Evolutionary conservation across 2,113 vertebrate species (phyloP).

Genomic region (Gambusia holbrooki): DNA sequence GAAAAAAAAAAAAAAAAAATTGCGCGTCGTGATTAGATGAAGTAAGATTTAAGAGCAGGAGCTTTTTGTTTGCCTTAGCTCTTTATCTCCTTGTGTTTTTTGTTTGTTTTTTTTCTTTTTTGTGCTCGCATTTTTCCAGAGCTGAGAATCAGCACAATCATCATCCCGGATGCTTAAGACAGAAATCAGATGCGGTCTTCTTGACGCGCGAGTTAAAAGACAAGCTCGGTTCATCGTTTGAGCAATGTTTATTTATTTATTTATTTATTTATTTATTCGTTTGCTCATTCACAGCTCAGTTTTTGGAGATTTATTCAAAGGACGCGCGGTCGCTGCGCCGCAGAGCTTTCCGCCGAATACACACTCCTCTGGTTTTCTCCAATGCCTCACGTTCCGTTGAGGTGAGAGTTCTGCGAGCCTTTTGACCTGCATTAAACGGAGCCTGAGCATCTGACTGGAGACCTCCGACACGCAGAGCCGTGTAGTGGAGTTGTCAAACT

Average conservation of each 20-base stretch:
- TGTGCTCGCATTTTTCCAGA: not conserved
- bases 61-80: not conserved
- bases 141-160: not conserved
- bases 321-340: not conserved
- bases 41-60: slow-evolving; percentile 28
- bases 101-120: not conserved
- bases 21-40: slow-evolving; percentile 21
- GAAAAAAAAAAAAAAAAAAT: not conserved
- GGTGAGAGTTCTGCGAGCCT: not conserved
- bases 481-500: slow-evolving; percentile 7
- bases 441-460: not conserved
- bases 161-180: not conserved
- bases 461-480: not conserved
- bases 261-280: too few species aligned
- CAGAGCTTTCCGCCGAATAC: not conserved
- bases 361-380: not conserved
- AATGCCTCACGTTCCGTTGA: not conserved
- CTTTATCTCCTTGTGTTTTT: not conserved
- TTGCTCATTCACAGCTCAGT: not conserved
- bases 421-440: not conserved
- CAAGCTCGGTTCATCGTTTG: not conserved
- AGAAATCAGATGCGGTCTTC: slow-evolving; percentile 1
- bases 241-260: too few species aligned
- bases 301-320: not conserved
- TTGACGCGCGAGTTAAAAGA: not conserved